phyloP scores from a whole-genome alignment of 2,113 vertebrate genomes.

The Microcebus lehilahytsara region DNA sequence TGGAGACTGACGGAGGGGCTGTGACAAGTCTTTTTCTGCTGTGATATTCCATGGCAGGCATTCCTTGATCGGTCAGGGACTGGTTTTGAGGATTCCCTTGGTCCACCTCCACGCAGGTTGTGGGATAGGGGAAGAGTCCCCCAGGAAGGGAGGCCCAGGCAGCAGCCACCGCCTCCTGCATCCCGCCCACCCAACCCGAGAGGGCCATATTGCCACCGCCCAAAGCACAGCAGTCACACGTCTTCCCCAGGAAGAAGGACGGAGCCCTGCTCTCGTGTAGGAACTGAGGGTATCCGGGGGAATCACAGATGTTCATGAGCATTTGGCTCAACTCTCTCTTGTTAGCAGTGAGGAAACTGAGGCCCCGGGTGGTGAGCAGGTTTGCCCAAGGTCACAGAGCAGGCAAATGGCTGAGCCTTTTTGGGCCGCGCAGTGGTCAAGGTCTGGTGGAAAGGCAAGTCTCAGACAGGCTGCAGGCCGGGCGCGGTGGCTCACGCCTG shows the following conservation, averaged over 20 bases:
- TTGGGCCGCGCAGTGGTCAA: fast-evolving
- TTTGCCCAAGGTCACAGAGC: neutral
- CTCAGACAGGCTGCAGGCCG: neutral
- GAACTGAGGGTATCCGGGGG: neutral
- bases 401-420: neutral
- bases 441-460: neutral
- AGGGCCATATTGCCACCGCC: neutral
- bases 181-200: fast-evolving
- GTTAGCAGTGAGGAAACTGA: neutral
- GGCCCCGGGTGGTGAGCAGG: neutral
- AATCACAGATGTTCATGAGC: neutral
- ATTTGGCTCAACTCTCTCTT: neutral
- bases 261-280: fast-evolving
- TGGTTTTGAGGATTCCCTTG: neutral
- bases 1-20: constrained; percentile 52
- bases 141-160: neutral
- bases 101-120: neutral
- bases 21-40: neutral
- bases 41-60: neutral
- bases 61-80: neutral
- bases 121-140: neutral
- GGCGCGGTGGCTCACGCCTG: no score
- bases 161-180: neutral
- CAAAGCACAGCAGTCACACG: neutral
- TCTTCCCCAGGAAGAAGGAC: neutral